Evolutionary conservation across 2,797 vertebrate species (phyloP).

Genomic region (Scleropages formosus): DNA sequence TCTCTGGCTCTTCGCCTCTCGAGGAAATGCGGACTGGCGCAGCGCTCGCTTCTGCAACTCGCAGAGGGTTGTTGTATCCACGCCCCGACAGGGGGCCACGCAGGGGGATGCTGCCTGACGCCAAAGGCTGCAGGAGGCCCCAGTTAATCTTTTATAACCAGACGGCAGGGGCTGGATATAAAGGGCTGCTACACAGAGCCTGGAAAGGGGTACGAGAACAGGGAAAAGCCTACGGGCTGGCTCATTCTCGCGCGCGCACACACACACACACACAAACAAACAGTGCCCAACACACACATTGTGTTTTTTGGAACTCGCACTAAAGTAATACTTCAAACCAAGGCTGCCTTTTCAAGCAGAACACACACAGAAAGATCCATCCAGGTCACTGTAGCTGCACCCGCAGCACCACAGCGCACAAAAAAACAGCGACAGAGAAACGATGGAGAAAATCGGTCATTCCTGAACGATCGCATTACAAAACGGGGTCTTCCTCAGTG

Average conservation of each 20-base stretch:
- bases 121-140: background rate
- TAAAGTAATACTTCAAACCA: too few species aligned
- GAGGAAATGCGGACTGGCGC: background rate
- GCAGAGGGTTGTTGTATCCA: background rate
- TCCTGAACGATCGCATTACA: too few species aligned
- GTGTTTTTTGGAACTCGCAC: too few species aligned
- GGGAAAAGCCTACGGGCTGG: background rate
- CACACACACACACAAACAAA: background rate
- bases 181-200: background rate
- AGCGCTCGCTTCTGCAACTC: slow-evolving; percentile 14
- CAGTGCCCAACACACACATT: too few species aligned
- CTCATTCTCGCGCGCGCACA: background rate
- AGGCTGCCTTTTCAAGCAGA: too few species aligned
- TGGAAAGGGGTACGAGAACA: background rate
- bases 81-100: too few species aligned
- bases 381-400: too few species aligned
- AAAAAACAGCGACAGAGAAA: too few species aligned
- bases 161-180: background rate
- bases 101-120: background rate
- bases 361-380: too few species aligned
- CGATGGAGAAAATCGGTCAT: too few species aligned
- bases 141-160: background rate
- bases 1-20: background rate
- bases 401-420: too few species aligned
- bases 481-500: too few species aligned